Evolutionary conservation across 2,113 vertebrate genomes (phyloP), one percentile per base, ranked within the genome.

Genomic region (Lutjanus erythropterus): DNA sequence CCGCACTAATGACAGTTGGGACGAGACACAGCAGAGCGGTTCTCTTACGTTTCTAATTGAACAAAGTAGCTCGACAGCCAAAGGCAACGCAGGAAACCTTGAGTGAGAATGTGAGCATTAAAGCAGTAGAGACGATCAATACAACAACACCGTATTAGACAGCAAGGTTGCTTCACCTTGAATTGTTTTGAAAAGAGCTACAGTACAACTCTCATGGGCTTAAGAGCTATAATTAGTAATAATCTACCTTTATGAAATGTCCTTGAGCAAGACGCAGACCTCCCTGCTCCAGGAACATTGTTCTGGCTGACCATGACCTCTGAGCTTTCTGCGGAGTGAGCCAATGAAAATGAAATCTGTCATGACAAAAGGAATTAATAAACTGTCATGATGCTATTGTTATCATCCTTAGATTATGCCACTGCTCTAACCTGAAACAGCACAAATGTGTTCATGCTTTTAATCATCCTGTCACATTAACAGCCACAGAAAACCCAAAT

Each of bases 221-320:
- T 0, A 29, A 15, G 19, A 0, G 27, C 31, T 74, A 49, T 46
- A 31, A 71, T 69, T 64, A 59, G 12, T 5, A 73, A 67, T 39
- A 66, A 68, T 69, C 52, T 44, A 39, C 44, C 14, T 52, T 71
- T 87, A 19, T 39, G 5, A 73, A 68, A 79, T 9, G 50, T 64
- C 70, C 53, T 71, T 72, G 74, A 72, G 68, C 21, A 21, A 79
- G 18, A 44, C 59, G 44, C 5, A 6, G 9, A 68, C 58, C 8
- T 71, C 39, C 9, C 33, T 52, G 23, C 47, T 60, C n/a, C 44
- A 72, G 33, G 31, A 10, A 71, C 25, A 42, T 46, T 46, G 49
- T 31, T 59, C 29, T n/a, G 49, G 18, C 42, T 46, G 64, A 64
- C 58, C 29, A 18, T 78, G 58, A 80, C 53, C 42, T 68, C 66